Conservation (phyloP, 2,113 vertebrate genomes). For the Sinocyclocheilus anshuiensis region DNA sequence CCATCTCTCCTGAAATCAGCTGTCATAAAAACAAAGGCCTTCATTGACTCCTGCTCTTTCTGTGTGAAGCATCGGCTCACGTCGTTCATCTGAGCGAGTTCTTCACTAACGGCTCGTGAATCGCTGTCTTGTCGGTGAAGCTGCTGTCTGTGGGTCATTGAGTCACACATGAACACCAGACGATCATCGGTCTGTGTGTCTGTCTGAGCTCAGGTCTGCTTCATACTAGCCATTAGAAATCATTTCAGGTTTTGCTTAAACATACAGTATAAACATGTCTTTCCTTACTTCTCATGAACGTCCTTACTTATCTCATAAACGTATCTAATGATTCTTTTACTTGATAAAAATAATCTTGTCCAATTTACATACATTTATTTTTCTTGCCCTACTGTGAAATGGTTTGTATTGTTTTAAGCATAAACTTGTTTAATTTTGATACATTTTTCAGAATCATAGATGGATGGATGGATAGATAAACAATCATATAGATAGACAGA, state of each 20-base stretch:
- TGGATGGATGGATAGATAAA: too few species aligned
- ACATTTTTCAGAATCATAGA: too few species aligned
- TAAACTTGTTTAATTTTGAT: too few species aligned
- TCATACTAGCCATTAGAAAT: not conserved
- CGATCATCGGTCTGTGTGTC: slow-evolving; percentile 7
- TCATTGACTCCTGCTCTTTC: not conserved
- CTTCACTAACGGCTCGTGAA: slow-evolving; percentile 38
- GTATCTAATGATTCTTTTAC: too few species aligned
- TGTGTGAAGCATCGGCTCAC: not conserved
- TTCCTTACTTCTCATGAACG: not conserved
- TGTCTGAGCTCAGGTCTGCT: slow-evolving; percentile 20
- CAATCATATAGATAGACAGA: too few species aligned
- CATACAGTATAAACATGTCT: not conserved
- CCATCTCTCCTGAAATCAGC: slow-evolving; percentile 44
- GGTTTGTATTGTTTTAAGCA: too few species aligned
- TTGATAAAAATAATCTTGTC: too few species aligned
- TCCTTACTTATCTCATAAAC: too few species aligned
- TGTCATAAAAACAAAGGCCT: not conserved
- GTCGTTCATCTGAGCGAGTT: not conserved
- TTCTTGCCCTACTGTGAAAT: too few species aligned
- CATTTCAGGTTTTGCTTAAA: not conserved
- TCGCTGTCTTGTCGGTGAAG: slow-evolving; percentile 46
- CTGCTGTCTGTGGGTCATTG: slow-evolving; percentile 59
- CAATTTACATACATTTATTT: too few species aligned
- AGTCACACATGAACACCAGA: slow-evolving; percentile 55